Conservation (phyloP, 2,797 vertebrate species). For the Eulemur coronatus region DNA sequence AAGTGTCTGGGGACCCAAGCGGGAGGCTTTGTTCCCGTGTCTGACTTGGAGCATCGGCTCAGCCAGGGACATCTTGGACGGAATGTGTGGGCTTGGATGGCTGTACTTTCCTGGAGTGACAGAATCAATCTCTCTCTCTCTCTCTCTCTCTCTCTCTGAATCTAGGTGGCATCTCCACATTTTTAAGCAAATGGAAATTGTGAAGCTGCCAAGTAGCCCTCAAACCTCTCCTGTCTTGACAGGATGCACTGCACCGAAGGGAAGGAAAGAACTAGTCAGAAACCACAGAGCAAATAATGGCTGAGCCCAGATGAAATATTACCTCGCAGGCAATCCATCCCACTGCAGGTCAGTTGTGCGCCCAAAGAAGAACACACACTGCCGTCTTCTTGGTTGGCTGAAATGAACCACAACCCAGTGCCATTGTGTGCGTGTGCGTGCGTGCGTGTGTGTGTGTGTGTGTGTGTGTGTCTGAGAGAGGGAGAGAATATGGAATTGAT, state of each 20-base stretch:
- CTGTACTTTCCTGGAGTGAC: not conserved
- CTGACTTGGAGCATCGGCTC: not conserved
- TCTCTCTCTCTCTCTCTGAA: not conserved
- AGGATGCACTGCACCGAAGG: not conserved
- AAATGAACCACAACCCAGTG: not conserved
- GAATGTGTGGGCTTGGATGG: not conserved
- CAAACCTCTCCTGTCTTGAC: not conserved
- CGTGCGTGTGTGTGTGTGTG: not conserved
- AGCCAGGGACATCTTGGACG: not conserved
- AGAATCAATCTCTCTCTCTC: not conserved
- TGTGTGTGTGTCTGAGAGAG: not conserved
- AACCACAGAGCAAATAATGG: constrained; percentile 42
- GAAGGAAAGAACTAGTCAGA: constrained; percentile 59
- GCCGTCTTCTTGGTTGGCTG: not conserved
- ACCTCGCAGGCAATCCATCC: not conserved
- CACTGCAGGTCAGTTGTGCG: not conserved
- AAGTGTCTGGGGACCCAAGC: not conserved
- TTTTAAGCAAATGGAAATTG: constrained; percentile 66
- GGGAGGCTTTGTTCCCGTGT: not conserved
- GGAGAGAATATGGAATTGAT: not conserved
- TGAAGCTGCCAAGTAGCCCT: constrained; percentile 42
- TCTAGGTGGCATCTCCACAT: constrained; percentile 34
- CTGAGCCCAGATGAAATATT: not conserved
- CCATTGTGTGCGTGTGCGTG: not conserved
- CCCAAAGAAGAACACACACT: not conserved